Evolutionary conservation across 2,113 vertebrate species (phyloP).

Genomic region (Pachypanchax playfairii): DNA sequence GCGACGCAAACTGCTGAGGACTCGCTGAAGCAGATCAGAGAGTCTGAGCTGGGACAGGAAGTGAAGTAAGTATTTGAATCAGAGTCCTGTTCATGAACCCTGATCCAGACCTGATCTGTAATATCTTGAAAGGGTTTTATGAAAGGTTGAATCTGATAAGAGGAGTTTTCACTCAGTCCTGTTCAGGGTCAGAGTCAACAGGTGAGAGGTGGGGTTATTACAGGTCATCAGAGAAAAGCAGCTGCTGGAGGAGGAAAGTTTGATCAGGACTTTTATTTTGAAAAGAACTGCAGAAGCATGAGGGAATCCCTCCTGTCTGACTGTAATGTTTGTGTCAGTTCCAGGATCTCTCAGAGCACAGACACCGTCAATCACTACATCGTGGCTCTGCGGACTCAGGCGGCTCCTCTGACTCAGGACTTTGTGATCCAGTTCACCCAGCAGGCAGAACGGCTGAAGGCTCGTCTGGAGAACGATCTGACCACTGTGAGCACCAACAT

Average conservation of each 20-base stretch:
- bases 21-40: conserved; percentile 59
- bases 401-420: conserved; percentile 53
- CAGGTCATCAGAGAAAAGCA: no score
- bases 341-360: conserved; percentile 44
- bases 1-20: conserved; percentile 69
- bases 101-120: no score
- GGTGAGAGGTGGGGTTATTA: no score
- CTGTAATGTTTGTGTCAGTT: conserved; percentile 13
- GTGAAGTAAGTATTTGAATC: conserved; percentile 61
- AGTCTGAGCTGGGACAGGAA: conserved; percentile 70
- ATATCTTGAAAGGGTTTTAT: no score
- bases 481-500: conserved; percentile 19
- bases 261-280: neutral
- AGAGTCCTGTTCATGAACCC: neutral
- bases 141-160: no score
- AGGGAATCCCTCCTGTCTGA: neutral
- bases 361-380: conserved; percentile 45
- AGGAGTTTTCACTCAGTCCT: no score
- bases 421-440: conserved; percentile 54
- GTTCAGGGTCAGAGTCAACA: no score
- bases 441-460: conserved; percentile 65
- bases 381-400: conserved; percentile 27
- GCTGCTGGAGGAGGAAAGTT: no score
- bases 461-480: conserved; percentile 64
- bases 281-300: neutral